phyloP scores from a whole-genome alignment of 2,888 invertebrate species.

The Arctia plantaginis region DNA sequence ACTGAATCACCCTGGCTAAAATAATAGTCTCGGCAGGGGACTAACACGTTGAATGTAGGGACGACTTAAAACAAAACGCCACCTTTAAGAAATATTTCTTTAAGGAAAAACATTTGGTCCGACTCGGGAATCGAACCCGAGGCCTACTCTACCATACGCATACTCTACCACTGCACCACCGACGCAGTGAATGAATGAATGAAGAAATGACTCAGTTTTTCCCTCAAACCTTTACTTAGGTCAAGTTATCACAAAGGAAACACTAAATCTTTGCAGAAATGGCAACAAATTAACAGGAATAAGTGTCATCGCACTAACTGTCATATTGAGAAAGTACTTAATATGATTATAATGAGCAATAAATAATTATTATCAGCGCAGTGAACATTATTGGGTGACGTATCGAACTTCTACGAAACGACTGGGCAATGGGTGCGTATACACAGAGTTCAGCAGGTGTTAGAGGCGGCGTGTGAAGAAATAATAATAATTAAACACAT shows the following conservation, averaged over 20 bases:
- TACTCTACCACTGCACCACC: too few species aligned
- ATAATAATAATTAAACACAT: too few species aligned
- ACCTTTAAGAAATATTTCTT: too few species aligned
- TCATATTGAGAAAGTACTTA: constrained; percentile 40
- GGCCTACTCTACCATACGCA: too few species aligned
- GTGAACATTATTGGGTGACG: constrained; percentile 33
- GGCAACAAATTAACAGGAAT: constrained; percentile 24
- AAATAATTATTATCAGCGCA: constrained; percentile 40
- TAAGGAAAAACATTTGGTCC: too few species aligned
- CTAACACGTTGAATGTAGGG: too few species aligned
- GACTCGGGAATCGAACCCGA: too few species aligned
- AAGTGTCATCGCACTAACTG: constrained; percentile 13
- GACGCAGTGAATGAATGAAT: too few species aligned
- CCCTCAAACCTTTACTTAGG: background rate
- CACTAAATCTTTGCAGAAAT: constrained; percentile 22
- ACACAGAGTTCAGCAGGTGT: background rate
- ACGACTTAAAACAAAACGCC: too few species aligned
- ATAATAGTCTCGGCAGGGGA: too few species aligned
- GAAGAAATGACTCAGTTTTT: background rate
- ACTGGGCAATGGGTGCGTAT: constrained; percentile 16
- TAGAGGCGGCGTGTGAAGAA: constrained; percentile 8
- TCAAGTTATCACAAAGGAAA: constrained; percentile 24
- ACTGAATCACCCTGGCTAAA: too few species aligned
- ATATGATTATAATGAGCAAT: constrained; percentile 45
- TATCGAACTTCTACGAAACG: constrained; percentile 70